These are phyloP conservation scores for Holotrichia oblita DNA, from an alignment of 1,140 invertebrate species.

Conservation along the genomic window DNA sequence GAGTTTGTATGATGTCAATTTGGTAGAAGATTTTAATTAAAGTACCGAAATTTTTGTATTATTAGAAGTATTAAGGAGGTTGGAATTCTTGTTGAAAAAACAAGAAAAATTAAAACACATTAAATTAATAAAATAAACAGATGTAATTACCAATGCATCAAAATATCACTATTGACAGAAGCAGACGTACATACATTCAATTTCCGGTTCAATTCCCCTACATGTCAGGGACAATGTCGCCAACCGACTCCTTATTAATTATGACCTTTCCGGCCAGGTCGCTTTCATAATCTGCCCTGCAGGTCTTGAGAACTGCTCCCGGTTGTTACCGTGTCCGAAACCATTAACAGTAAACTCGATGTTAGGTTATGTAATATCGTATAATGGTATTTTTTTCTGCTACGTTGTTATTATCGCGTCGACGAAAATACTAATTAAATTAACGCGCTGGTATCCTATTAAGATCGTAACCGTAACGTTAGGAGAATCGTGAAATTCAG, in stretches of 20 bases:
- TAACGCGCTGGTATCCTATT: background rate
- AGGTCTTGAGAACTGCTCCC: slow-evolving; percentile 13
- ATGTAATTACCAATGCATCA: no score
- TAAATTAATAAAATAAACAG: no score
- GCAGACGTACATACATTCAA: background rate
- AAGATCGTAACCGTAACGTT: background rate
- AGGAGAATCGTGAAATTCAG: slow-evolving; percentile 8
- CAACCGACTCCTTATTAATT: background rate
- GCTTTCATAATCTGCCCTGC: slow-evolving; percentile 11
- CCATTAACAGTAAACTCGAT: slow-evolving; percentile 12
- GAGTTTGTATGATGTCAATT: no score
- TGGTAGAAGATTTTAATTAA: no score
- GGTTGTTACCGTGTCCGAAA: slow-evolving; percentile 10
- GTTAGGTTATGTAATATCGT: slow-evolving; percentile 13
- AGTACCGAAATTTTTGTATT: no score
- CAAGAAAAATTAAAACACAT: no score
- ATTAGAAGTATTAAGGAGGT: no score
- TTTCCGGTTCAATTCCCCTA: background rate
- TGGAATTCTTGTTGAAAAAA: no score
- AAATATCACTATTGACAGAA: no score
- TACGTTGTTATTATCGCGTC: slow-evolving; percentile 10
- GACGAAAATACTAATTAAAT: slow-evolving; percentile 14
- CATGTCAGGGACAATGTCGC: background rate
- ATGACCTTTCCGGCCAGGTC: slow-evolving; percentile 9
- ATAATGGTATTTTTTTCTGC: background rate